phyloP scores from a whole-genome alignment of 2,113 vertebrate species.

The Cercopithecus mona region DNA sequence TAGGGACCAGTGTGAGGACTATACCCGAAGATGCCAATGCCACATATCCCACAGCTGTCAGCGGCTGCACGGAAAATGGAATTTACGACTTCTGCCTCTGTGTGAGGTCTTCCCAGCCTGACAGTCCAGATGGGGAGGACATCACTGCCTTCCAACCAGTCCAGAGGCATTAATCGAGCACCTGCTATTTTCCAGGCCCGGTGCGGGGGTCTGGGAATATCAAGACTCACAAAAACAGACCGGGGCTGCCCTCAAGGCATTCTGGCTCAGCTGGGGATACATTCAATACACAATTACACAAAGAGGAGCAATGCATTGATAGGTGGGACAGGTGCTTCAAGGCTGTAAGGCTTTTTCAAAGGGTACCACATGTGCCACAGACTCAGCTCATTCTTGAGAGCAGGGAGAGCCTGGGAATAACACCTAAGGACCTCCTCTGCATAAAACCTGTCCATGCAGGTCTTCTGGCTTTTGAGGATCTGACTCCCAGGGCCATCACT shows the following conservation, averaged over 20 bases:
- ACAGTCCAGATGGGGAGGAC: background rate
- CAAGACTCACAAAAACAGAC: background rate
- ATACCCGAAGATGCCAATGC: accelerated
- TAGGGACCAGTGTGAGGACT: too few relatives aligned
- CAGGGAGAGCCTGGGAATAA: background rate
- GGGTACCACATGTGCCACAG: background rate
- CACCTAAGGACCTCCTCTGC: background rate
- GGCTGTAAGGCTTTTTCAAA: background rate
- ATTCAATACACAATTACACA: background rate
- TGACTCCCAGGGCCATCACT: background rate
- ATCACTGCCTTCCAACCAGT: background rate
- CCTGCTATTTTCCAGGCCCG: background rate
- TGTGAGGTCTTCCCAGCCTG: background rate
- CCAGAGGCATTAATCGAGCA: background rate
- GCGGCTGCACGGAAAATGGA: background rate
- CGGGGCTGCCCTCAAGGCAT: background rate
- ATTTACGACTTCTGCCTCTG: background rate
- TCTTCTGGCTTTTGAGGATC: background rate
- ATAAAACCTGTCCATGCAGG: background rate
- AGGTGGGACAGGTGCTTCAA: background rate
- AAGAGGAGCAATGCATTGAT: accelerated
- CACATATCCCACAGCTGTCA: accelerated
- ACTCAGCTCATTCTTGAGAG: background rate
- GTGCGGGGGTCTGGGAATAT: background rate
- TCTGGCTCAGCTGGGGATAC: background rate